Evolutionary conservation across 92 coral and sea anemone species (phyloP).

Genomic region (Pocillopora meandrina): DNA sequence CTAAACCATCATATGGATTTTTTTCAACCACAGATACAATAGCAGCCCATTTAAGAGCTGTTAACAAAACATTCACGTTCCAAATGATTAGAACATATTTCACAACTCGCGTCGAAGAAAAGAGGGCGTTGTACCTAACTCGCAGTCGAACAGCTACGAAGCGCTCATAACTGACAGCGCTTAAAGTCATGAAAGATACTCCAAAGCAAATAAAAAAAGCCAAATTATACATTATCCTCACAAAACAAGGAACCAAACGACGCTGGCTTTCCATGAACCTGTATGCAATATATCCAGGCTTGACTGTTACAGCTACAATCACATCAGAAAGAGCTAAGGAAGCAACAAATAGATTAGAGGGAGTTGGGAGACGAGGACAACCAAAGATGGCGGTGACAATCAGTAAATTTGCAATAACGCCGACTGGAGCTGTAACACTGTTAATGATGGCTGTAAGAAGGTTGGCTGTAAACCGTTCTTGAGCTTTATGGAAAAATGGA

Average conservation of each 20-base stretch:
- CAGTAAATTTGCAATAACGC: neutral
- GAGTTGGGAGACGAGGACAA: neutral
- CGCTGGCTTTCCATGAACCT: conserved; percentile 41
- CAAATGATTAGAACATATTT: conserved; percentile 54
- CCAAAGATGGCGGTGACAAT: neutral
- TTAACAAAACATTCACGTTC: conserved; percentile 51
- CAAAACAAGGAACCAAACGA: conserved; percentile 35
- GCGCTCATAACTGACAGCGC: conserved; percentile 81
- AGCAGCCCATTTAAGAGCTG: conserved; percentile 72
- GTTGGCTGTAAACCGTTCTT: neutral
- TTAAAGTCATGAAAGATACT: conserved; percentile 80
- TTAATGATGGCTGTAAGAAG: neutral
- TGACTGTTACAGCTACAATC: neutral
- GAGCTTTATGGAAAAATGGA: neutral
- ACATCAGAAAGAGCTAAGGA: conserved; percentile 7
- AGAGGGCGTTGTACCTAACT: conserved; percentile 52
- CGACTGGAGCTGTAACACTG: neutral
- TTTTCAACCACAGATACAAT: conserved; percentile 44
- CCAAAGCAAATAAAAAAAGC: conserved; percentile 65
- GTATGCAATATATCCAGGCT: conserved; percentile 21
- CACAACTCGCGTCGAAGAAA: conserved; percentile 50
- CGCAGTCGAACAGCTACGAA: conserved; percentile 67
- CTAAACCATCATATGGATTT: conserved; percentile 61
- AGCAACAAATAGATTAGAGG: conserved; percentile 3
- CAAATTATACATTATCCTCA: conserved; percentile 6